These are phyloP conservation scores for Anarhynchus alexandrinus DNA, from an alignment of 2,113 vertebrate genomes.

Conservation along the genomic window DNA sequence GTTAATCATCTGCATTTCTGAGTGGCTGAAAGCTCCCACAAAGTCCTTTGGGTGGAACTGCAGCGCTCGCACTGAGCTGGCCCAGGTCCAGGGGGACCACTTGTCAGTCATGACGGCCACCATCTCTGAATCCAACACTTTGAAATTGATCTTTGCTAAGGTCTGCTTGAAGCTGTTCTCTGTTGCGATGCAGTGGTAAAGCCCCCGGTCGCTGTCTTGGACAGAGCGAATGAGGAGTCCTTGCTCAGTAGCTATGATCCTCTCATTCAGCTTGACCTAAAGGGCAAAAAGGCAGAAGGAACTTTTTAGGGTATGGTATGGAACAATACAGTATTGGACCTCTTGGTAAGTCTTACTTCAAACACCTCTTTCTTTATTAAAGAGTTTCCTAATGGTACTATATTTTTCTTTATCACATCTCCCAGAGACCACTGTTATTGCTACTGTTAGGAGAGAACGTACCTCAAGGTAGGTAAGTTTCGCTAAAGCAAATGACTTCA, in stretches of 20 bases:
- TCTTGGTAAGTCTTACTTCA: neutral
- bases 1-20: slow-evolving; percentile 88
- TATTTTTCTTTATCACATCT: neutral
- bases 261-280: slow-evolving; percentile 91
- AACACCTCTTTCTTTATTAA: neutral
- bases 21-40: slow-evolving; percentile 84
- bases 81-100: slow-evolving; percentile 87
- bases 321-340: neutral
- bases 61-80: slow-evolving; percentile 73
- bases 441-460: neutral
- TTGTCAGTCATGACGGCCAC: slow-evolving; percentile 85
- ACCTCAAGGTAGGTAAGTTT: neutral
- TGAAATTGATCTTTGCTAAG: slow-evolving; percentile 91
- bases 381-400: neutral
- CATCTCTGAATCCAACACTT: slow-evolving; percentile 84
- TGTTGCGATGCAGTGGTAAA: slow-evolving; percentile 93
- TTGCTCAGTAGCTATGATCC: slow-evolving; percentile 87
- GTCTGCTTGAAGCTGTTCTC: slow-evolving; percentile 97
- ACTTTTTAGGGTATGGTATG: neutral
- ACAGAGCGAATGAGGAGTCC: slow-evolving; percentile 91
- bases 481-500: neutral
- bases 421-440: neutral
- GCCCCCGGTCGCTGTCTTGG: slow-evolving; percentile 87
- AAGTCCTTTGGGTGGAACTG: slow-evolving; percentile 87
- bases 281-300: neutral